Percentiles rank a stretch among this genome's conserved stretches.
These are phyloP conservation scores for Dromiciops gliroides DNA, from an alignment of 2,113 vertebrate species.

Conservation along the genomic window DNA sequence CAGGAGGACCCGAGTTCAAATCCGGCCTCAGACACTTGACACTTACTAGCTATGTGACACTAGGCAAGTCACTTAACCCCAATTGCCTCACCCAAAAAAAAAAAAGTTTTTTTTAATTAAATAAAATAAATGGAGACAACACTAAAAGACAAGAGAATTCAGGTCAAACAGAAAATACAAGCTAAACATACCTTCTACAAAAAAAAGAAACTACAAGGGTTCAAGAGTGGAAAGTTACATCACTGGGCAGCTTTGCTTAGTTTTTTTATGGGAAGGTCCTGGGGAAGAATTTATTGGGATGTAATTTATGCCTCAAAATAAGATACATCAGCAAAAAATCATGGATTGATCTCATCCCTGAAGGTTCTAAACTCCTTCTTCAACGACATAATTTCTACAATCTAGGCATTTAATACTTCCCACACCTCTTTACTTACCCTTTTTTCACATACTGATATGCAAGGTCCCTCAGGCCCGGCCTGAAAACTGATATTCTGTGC, in stretches of 20 bases:
- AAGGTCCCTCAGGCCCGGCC: slow-evolving; percentile 95
- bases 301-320: background rate
- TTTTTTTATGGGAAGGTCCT: background rate
- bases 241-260: background rate
- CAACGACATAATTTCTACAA: background rate
- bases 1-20: no score
- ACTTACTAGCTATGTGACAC: no score
- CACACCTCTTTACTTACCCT: slow-evolving; percentile 86
- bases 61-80: no score
- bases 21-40: no score
- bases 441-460: slow-evolving; percentile 97
- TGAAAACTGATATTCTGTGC: slow-evolving; percentile 97
- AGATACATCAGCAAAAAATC: background rate
- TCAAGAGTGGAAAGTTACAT: background rate
- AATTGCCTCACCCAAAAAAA: no score
- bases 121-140: background rate
- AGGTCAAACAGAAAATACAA: background rate
- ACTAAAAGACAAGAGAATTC: background rate
- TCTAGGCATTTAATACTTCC: background rate
- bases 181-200: background rate
- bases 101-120: no score
- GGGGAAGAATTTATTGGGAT: no score
- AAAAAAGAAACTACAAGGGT: background rate
- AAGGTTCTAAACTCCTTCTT: background rate
- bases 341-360: background rate